A percentile compares a stretch with the other conserved stretches of the same genome.
phyloP scores from a whole-genome alignment of 2,797 vertebrate species.

The Paedocypris micromegethes region DNA sequence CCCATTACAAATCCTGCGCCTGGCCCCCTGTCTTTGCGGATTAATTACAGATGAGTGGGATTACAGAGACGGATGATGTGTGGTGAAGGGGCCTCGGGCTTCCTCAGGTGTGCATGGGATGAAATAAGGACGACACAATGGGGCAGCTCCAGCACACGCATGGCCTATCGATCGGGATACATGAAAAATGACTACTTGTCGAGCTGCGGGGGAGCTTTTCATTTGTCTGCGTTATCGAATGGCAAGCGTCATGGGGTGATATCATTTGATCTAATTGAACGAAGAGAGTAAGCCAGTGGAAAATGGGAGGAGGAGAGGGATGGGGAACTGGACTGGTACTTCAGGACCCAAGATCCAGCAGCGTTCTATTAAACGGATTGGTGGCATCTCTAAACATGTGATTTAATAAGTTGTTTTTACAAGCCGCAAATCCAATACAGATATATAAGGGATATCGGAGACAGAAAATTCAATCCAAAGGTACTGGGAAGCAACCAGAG shows the following conservation, averaged over 20 bases:
- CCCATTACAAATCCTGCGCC: slow-evolving; percentile 87
- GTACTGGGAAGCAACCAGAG: slow-evolving; percentile 39
- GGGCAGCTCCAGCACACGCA: slow-evolving; percentile 31
- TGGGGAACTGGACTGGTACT: slow-evolving; percentile 46
- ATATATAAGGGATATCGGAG: slow-evolving; percentile 54
- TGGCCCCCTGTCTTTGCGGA: slow-evolving; percentile 71
- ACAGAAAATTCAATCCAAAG: slow-evolving; percentile 51
- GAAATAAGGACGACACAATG: slow-evolving; percentile 36
- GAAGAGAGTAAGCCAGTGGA: slow-evolving; percentile 17
- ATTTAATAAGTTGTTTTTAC: slow-evolving; percentile 63
- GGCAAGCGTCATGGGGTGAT: slow-evolving; percentile 51
- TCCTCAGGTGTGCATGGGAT: slow-evolving; percentile 34
- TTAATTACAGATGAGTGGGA: slow-evolving; percentile 93
- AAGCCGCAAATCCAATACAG: slow-evolving; percentile 57
- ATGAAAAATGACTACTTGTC: slow-evolving; percentile 39
- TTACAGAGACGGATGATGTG: slow-evolving; percentile 76
- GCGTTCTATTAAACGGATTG: slow-evolving; percentile 54
- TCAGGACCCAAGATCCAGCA: slow-evolving; percentile 38
- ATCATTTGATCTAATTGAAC: slow-evolving; percentile 59
- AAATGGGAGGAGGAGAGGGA: slow-evolving; percentile 9
- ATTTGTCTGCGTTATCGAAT: slow-evolving; percentile 57
- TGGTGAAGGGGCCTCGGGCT: slow-evolving; percentile 31
- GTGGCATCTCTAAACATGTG: slow-evolving; percentile 59
- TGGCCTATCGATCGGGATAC: slow-evolving; percentile 34
- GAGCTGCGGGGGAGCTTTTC: slow-evolving; percentile 55